Evolutionary conservation across 2,888 invertebrate genomes (phyloP), one percentile per base, ranked within the genome.

Genomic region (Steinernema scapterisci): DNA sequence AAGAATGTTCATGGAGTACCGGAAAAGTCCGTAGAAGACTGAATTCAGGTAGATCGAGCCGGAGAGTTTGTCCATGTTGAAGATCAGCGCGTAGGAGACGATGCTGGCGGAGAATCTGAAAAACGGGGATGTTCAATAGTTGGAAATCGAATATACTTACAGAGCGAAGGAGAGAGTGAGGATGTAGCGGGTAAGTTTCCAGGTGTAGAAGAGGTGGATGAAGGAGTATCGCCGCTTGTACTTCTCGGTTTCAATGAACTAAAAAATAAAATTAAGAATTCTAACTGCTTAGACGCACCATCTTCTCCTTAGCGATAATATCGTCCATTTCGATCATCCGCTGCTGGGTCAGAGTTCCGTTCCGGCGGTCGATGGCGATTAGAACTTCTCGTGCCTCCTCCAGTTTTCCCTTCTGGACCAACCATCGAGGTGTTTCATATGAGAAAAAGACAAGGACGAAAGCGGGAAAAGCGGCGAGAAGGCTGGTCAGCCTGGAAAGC

Each of bases 21-120:
- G 75, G 75, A 75, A 75, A 19, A 79, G 56, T 9, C 83, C 83
- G 70, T 79, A 83, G 25, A 83, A 48, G 0, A 75, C 76, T 19
- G 78, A 76, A 56, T 83, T 84, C 74, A 78, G 74, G 72, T 84
- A 86, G 31, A 86, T 82, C 1, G 82, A 82, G 0, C 84, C 84
- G 13, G 80, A 79, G 23, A 85, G 75, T 46, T 84, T 82, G 70
- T 86, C 86, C 84, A 86, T 83, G 75, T 86, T 86, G 79, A 86
- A 86, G 7, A 85, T 70, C 11, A 86, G 79, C 9, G 84, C 82
- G 72, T 86, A 86, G 73, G 81, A 82, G n/a, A 86, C 78, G 13
- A 86, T 78, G 5, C 82, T 82, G 0, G 82, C 83, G 1, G 81
- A 74, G 51, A 81, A 78, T 56, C 83, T 83, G 75, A 48, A 51